Evolutionary conservation across 2,888 invertebrate genomes (phyloP), one percentile per base, ranked within the genome.

Genomic region (Malacosoma neustria): DNA sequence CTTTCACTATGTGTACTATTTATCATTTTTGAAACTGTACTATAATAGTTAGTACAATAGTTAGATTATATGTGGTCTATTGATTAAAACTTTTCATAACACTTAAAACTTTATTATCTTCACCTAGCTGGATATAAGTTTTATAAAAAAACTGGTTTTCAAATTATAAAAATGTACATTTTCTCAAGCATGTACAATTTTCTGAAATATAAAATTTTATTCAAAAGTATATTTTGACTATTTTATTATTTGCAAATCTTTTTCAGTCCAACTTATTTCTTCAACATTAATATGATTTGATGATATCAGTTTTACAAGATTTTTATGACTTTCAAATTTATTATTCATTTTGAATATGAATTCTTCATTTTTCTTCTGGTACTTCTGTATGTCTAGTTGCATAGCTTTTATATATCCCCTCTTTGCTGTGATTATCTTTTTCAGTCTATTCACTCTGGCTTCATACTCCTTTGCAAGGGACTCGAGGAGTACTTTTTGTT

Each of bases 201-300:
- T 84, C 80, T 72, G 80, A 82, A 84, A 81, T 79, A 84, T 80
- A 84, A 80, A 22, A 80, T 73, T 80, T 79, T 82, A 81, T 74
- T 81, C 75, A 80, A 74, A 66, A 54, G 51, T 45, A 39, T 54
- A 49, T 56, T 57, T 56, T 65, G 49, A 72, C 65, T 68, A 63
- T 73, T 72, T 62, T 42, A 60, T 65, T 54, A 38, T 38, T 46
- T 70, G 59, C 51, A 69, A 48, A 37, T 72, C 66, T 59, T 65
- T 67, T 29, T 66, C 63, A 41, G 58, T 57, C 74, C 73, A 75
- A 38, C 51, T 48, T 30, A 61, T 48, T 15, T 69, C 60, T 37
- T 74, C 62, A 33, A 65, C 43, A 48, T 70, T 51, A 37, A 52
- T 38, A 42, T 54, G 61, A 37, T 57, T 49, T 29, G 57, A 46